Evolutionary conservation across 2,888 invertebrate genomes (phyloP), one percentile per base, ranked within the genome.

Genomic region (Apomyelois bistriatella): DNA sequence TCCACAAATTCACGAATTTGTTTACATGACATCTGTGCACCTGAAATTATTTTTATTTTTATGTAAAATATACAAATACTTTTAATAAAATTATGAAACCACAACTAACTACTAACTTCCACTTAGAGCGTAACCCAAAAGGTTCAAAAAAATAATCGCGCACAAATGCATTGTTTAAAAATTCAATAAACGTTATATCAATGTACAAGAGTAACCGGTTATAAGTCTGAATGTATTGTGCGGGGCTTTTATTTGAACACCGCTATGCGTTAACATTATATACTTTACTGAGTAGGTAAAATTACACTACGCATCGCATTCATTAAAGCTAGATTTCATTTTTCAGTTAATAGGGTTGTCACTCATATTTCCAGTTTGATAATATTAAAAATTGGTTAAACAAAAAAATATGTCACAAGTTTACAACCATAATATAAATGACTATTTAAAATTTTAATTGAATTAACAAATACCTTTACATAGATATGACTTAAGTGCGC

Each of bases 1-100:
- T 76, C 66, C 12, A 77, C 72, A 36, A 78, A 69, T 6, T 52
- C 52, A 1, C 55, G 56, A n/a, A 76, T 67, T 57, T 76, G 66
- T 4, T 61, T 56, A 52, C 78, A 78, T 30, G 73, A 64, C 49
- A 76, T 61, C 12, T 32, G 28, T n/a, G 5, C 9, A 15, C 16
- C 49, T 50, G 28, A 28, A 48, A 48, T 38, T 3, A 22, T 32
- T n/a, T 37, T 16, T 9, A 15, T 16, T 40, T 5, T 28, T 32
- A 9, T 4, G 7, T 4, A 32, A 32, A 32, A 32, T 7, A 32
- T 9, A 9, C 32, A 32, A 32, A 7, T n/a, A 8, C 13, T 30
- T 3, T 22, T 22, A 22, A 22, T 22, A 22, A 22, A 22, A 22
- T 2, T 22, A 22, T 22, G 22, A 38, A 43, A 53, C 36, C 5